Evolutionary conservation across 2,888 invertebrate species (phyloP), one percentile per base, ranked within the genome.

Genomic region (Drosophila engyochracea): DNA sequence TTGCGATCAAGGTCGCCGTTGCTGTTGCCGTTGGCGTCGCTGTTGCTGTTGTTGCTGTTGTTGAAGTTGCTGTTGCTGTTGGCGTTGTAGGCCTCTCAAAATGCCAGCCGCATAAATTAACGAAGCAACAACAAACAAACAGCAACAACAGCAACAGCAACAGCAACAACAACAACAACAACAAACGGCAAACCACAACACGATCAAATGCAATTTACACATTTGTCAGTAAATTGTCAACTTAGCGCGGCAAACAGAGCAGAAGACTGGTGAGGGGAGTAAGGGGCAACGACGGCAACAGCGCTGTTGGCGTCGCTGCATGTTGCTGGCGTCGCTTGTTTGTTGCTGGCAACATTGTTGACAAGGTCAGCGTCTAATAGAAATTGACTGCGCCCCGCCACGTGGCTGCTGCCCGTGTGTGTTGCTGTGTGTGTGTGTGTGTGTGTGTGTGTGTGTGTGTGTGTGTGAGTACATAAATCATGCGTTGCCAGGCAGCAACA

Each of bases 161-260:
- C 74, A 70, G 47, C 75, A 70, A n/a, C 65, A 74, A 39, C 72
- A 70, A 51, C 72, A 68, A 47, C 69, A 71, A 52, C 58, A 60
- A 72, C 71, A 63, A 63, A 39, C 73, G 66, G 39, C 70, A 81
- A 58, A 41, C 57, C 30, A 68, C 74, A 81, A 82, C 73, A 79
- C 69, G 79, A 82, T 87, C 85, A 81, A 91, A 79, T 76, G 89
- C 86, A 83, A 91, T 91, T 90, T 90, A 89, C 85, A 87, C 88
- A 90, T 91, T 90, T 90, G 91, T 91, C 91, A 91, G 83, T 85
- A 88, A 89, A 91, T 90, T 90, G 90, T 91, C 90, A 90, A 91
- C 90, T 90, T 91, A 89, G 77, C 91, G 86, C 57, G 87, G 77
- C 81, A 77, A 55, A 31, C 35, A 37, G 16, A 54, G 33, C 51